phyloP scores from a whole-genome alignment of 2,797 vertebrate genomes.

The Poeciliopsis infans region DNA sequence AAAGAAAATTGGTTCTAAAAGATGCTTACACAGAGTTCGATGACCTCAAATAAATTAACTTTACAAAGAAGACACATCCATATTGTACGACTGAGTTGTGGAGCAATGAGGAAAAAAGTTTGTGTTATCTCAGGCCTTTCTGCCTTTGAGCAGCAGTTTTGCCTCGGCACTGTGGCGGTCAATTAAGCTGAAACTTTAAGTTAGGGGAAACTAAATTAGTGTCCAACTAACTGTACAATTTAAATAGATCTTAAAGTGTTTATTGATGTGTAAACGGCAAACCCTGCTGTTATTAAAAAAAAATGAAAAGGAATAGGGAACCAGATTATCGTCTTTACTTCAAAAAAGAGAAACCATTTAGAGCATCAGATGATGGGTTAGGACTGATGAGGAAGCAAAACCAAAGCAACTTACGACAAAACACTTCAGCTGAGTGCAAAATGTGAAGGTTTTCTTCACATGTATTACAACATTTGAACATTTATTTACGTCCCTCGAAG shows the following conservation, averaged over 20 bases:
- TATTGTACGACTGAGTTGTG: not conserved
- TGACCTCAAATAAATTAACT: not conserved
- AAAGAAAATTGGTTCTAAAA: not conserved
- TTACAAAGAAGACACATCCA: not conserved
- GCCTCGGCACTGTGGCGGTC: not conserved
- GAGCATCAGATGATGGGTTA: not conserved
- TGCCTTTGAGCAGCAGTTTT: not conserved
- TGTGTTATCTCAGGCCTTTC: not conserved
- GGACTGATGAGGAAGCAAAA: not conserved
- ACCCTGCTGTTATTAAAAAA: not conserved
- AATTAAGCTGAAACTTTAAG: conserved; percentile 10
- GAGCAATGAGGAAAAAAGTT: not conserved
- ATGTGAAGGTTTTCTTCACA: not conserved
- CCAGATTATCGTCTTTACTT: not conserved
- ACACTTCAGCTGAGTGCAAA: not conserved
- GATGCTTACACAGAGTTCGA: not conserved
- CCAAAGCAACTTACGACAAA: not conserved
- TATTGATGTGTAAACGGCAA: not conserved
- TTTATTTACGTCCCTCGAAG: not conserved
- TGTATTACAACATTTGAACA: not conserved
- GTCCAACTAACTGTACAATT: not conserved
- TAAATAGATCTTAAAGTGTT: conserved; percentile 6
- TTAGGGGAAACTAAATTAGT: conserved; percentile 7
- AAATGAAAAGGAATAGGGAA: not conserved
- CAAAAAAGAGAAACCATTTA: not conserved